phyloP scores from a whole-genome alignment of 2,113 vertebrate species.

The Amazona guildingii region DNA sequence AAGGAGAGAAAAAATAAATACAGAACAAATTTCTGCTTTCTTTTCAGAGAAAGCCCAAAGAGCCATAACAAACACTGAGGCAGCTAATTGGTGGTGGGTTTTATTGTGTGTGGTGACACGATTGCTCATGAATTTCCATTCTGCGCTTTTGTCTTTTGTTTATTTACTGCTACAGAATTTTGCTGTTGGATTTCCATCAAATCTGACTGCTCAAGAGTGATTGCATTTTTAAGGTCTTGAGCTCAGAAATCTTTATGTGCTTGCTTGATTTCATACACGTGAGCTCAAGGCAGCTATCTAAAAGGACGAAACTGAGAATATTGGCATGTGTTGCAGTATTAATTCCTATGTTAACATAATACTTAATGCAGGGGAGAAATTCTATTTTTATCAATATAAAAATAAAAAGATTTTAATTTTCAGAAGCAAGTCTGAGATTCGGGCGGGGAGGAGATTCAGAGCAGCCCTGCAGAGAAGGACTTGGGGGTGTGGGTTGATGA shows the following conservation, averaged over 20 bases:
- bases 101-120: background rate
- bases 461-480: too few species aligned
- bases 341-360: background rate
- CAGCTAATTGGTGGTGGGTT: background rate
- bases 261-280: background rate
- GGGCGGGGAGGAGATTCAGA: too few species aligned
- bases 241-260: background rate
- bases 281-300: background rate
- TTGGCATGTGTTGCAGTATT: background rate
- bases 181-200: background rate
- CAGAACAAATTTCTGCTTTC: background rate
- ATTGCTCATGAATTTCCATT: background rate
- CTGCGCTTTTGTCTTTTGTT: background rate
- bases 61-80: background rate
- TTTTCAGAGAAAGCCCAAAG: background rate
- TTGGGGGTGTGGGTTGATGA: too few species aligned
- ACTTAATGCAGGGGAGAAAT: background rate
- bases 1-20: slow-evolving; percentile 18
- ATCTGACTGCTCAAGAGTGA: background rate
- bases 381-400: background rate
- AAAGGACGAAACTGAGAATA: background rate
- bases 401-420: background rate
- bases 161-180: background rate
- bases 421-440: background rate
- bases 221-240: background rate